phyloP scores from a whole-genome alignment of 2,113 vertebrate species.

The Plecotus auritus region DNA sequence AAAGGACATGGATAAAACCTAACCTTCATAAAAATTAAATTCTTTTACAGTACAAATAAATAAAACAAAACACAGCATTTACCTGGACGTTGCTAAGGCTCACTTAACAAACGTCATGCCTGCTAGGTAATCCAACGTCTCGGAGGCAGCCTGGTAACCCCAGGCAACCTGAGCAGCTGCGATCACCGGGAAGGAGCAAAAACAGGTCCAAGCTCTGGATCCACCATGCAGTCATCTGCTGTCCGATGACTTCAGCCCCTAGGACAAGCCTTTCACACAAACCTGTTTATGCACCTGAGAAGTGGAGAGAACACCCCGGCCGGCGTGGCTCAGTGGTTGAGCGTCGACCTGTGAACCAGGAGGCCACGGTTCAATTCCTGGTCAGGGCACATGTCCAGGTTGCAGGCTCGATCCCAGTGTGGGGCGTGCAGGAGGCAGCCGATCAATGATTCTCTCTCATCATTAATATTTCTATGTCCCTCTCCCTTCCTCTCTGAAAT shows the following conservation, averaged over 20 bases:
- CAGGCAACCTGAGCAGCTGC: background rate
- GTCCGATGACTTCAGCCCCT: fast-evolving
- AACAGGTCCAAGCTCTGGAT: background rate
- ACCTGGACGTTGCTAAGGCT: background rate
- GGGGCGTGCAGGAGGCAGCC: too few relatives aligned
- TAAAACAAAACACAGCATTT: background rate
- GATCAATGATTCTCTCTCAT: too few relatives aligned
- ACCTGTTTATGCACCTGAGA: background rate
- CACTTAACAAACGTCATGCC: background rate
- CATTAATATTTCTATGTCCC: too few relatives aligned
- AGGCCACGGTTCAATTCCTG: too few relatives aligned
- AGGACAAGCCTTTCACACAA: background rate
- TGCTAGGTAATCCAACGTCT: fast-evolving
- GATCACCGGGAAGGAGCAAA: fast-evolving
- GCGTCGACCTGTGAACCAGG: too few relatives aligned
- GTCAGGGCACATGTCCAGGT: too few relatives aligned
- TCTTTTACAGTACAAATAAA: background rate
- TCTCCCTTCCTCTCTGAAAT: too few relatives aligned
- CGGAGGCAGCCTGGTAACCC: background rate
- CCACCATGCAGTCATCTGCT: fast-evolving
- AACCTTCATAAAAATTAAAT: background rate
- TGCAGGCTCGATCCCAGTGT: too few relatives aligned
- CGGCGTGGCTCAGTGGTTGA: too few relatives aligned
- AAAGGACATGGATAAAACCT: background rate
- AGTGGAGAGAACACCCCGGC: too few relatives aligned